Conservation (phyloP, 2,113 vertebrate genomes). For the Tor tambroides region DNA sequence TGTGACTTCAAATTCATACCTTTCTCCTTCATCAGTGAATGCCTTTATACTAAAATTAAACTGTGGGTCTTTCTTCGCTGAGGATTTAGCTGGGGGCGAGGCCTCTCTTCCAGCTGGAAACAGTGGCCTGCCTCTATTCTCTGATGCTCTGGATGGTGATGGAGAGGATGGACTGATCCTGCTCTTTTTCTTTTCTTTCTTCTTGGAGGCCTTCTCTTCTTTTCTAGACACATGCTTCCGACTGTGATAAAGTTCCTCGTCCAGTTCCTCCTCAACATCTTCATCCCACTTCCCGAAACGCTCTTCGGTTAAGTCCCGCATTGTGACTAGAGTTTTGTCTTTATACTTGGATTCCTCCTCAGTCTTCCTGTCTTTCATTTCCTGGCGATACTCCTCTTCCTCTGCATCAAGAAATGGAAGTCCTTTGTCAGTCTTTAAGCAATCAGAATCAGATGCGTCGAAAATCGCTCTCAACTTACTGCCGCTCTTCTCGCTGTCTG, state of each 20-base stretch:
- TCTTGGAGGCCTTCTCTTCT: constrained; percentile 89
- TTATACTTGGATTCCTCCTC: constrained; percentile 85
- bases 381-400: constrained; percentile 85
- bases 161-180: constrained; percentile 78
- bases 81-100: constrained; percentile 71
- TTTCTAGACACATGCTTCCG: constrained; percentile 90
- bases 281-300: constrained; percentile 92
- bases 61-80: constrained; percentile 86
- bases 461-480: constrained; percentile 80
- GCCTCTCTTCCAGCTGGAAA: constrained; percentile 79
- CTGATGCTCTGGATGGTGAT: constrained; percentile 72
- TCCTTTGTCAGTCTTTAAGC: constrained; percentile 83
- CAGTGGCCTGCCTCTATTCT: constrained; percentile 80
- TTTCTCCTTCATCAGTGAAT: constrained; percentile 76
- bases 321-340: constrained; percentile 75
- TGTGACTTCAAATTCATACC: constrained; percentile 21
- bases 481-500: constrained; percentile 82
- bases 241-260: constrained; percentile 85
- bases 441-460: constrained; percentile 68
- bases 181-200: constrained; percentile 86
- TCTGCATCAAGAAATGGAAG: constrained; percentile 80
- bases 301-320: constrained; percentile 81
- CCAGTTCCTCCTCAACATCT: constrained; percentile 77
- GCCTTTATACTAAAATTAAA: constrained; percentile 88
- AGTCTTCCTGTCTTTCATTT: constrained; percentile 82